These are phyloP conservation scores for Todiramphus chloris DNA, from an alignment of 2,113 vertebrate species.

Conservation along the genomic window DNA sequence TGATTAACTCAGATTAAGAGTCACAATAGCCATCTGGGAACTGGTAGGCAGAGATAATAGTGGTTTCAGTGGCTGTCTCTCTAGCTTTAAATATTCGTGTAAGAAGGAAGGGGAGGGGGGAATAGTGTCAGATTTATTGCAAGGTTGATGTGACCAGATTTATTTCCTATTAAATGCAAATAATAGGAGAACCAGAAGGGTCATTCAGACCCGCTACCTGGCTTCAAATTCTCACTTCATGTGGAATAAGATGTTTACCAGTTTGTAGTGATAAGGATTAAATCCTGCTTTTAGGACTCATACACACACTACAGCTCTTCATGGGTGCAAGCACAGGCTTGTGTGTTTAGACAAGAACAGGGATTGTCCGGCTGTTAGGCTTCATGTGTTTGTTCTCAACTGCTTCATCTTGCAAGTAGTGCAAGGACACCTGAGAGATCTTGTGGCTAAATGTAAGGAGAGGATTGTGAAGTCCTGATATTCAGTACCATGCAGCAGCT, in stretches of 20 bases:
- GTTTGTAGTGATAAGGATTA: background rate
- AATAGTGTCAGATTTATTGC: background rate
- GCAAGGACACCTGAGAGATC: background rate
- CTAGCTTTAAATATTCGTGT: background rate
- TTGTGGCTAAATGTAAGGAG: background rate
- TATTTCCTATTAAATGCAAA: background rate
- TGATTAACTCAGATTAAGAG: constrained; percentile 49
- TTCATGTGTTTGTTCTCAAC: background rate
- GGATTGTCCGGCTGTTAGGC: background rate
- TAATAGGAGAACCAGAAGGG: background rate
- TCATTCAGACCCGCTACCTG: background rate
- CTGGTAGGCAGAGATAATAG: constrained; percentile 13
- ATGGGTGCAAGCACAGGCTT: background rate
- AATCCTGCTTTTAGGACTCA: background rate
- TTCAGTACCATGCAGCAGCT: background rate
- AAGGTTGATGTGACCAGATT: background rate
- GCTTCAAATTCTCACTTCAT: background rate
- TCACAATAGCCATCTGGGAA: constrained; percentile 26
- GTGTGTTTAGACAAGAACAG: background rate
- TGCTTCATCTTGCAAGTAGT: background rate
- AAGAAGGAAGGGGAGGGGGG: background rate
- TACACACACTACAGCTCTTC: background rate
- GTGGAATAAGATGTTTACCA: background rate
- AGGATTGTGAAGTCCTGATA: background rate
- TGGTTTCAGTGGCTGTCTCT: background rate